Conservation (phyloP, 2,797 vertebrate species). For the Gouania willdenowi region DNA sequence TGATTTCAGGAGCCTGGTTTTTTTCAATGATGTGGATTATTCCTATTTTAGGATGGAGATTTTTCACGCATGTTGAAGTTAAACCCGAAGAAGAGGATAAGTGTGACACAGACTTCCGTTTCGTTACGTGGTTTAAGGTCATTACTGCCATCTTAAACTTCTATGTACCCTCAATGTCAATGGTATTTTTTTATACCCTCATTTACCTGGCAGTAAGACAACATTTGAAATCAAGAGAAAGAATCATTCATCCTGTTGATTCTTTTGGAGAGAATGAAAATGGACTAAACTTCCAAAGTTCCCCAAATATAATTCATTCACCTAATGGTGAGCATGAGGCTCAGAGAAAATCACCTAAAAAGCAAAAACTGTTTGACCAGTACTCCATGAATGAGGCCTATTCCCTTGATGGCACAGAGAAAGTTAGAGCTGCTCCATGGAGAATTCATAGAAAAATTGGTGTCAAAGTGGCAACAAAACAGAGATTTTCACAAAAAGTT, state of each 20-base stretch:
- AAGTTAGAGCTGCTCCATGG: slow-evolving; percentile 31
- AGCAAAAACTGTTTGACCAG: slow-evolving; percentile 59
- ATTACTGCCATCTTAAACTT: slow-evolving; percentile 90
- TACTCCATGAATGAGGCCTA: slow-evolving; percentile 70
- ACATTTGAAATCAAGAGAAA: slow-evolving; percentile 83
- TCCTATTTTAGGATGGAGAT: slow-evolving; percentile 91
- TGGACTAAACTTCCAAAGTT: slow-evolving; percentile 35
- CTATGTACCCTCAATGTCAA: slow-evolving; percentile 88
- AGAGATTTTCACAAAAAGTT: slow-evolving; percentile 33
- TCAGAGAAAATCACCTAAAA: slow-evolving; percentile 47
- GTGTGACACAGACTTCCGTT: slow-evolving; percentile 91
- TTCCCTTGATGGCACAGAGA: slow-evolving; percentile 45
- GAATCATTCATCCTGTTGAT: slow-evolving; percentile 70
- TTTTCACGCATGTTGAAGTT: slow-evolving; percentile 68
- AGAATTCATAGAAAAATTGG: slow-evolving; percentile 49
- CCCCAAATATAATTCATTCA: slow-evolving; percentile 13
- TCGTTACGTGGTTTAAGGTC: slow-evolving; percentile 92
- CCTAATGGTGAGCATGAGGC: slow-evolving; percentile 32
- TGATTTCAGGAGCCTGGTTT: slow-evolving; percentile 87
- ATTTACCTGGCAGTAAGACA: slow-evolving; percentile 86
- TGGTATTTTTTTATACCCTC: slow-evolving; percentile 90
- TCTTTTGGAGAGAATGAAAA: slow-evolving; percentile 64
- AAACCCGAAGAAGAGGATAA: slow-evolving; percentile 73
- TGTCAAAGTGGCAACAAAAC: slow-evolving; percentile 55
- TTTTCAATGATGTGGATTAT: slow-evolving; percentile 88